phyloP scores from a whole-genome alignment of 2,888 invertebrate species.

The Drosophila atroscutellata region DNA sequence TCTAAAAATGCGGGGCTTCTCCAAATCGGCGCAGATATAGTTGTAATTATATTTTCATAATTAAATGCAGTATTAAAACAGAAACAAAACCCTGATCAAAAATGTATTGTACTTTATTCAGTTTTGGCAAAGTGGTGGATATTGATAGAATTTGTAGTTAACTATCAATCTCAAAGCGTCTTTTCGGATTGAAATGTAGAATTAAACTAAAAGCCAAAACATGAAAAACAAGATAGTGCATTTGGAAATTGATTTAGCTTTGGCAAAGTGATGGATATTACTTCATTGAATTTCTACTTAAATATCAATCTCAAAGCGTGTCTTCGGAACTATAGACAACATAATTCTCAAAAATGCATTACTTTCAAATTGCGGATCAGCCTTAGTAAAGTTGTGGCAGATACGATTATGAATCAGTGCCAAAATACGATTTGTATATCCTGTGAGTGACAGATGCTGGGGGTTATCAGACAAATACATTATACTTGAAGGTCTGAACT shows the following conservation, averaged over 20 bases:
- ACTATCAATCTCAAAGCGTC: too few species aligned
- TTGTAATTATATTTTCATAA: not conserved
- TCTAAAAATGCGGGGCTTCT: not conserved
- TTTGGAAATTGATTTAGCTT: not conserved
- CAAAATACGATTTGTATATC: not conserved
- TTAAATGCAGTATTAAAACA: too few species aligned
- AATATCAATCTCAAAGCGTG: not conserved
- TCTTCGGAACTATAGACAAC: fast-evolving
- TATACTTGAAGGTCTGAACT: not conserved
- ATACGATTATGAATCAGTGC: not conserved
- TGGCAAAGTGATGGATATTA: fast-evolving
- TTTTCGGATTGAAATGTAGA: not conserved
- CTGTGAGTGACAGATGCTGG: not conserved
- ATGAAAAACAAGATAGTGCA: not conserved
- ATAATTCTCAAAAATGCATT: not conserved
- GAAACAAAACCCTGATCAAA: too few species aligned
- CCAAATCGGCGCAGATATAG: too few species aligned
- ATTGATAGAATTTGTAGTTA: too few species aligned
- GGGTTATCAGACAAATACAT: not conserved
- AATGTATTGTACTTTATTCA: too few species aligned
- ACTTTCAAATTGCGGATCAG: not conserved
- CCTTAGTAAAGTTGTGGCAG: not conserved
- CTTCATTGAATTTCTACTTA: too few species aligned
- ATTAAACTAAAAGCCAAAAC: not conserved
- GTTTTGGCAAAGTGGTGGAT: too few species aligned